phyloP scores from a whole-genome alignment of 2,113 vertebrate genomes.

The Bubalus kerabau region DNA sequence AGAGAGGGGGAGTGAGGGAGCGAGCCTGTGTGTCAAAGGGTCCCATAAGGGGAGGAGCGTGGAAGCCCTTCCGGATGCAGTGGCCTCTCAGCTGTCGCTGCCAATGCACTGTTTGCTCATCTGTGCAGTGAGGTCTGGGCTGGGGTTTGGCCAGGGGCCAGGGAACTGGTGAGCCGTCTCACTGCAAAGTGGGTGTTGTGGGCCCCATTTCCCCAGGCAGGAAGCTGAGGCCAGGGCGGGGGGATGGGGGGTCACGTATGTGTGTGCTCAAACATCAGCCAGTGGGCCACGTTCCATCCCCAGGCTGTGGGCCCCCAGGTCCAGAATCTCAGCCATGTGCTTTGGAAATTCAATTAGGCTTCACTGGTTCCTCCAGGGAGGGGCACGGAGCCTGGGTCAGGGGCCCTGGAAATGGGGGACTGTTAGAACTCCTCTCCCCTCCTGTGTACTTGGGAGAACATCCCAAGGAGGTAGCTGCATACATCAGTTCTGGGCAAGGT shows the following conservation, averaged over 20 bases:
- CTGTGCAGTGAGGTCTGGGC: background rate
- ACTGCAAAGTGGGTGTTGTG: background rate
- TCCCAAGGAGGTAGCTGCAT: background rate
- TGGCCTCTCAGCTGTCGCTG: background rate
- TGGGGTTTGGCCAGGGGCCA: background rate
- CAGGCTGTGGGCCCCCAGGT: background rate
- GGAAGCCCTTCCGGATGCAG: background rate
- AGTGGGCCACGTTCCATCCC: background rate
- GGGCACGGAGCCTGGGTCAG: background rate
- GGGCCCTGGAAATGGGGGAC: background rate
- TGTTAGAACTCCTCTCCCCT: background rate
- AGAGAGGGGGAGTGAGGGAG: too few species aligned
- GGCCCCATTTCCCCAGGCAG: rapidly evolving
- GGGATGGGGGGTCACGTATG: rapidly evolving
- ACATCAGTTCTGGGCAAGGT: background rate
- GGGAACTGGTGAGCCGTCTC: background rate
- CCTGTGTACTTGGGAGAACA: background rate
- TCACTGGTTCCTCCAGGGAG: background rate
- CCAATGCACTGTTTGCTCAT: background rate
- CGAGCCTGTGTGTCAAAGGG: too few species aligned
- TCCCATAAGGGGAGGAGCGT: too few species aligned
- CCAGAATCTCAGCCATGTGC: background rate
- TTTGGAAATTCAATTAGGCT: background rate
- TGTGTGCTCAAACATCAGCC: background rate
- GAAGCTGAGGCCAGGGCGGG: rapidly evolving